Percentiles rank a stretch among this genome's conserved stretches.
These are phyloP conservation scores for Epicampocera succincta DNA, from an alignment of 2,888 invertebrate species.

Conservation along the genomic window DNA sequence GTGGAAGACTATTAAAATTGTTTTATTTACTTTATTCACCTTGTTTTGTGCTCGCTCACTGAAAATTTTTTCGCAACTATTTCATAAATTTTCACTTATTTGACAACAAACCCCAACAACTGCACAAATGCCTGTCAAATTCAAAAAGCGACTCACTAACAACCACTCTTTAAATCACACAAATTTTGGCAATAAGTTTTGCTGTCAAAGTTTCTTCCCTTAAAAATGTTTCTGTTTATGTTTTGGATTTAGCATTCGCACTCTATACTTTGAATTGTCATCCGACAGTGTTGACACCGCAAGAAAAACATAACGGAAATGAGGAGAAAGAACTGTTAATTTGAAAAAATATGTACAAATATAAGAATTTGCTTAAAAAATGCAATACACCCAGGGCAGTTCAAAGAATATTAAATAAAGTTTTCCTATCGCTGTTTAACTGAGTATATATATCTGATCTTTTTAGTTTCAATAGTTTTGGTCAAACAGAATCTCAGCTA, in stretches of 20 bases:
- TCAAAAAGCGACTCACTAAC: not conserved
- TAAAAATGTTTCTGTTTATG: slow-evolving; percentile 11
- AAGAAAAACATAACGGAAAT: not conserved
- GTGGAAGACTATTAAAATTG: slow-evolving; percentile 5
- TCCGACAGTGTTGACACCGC: not conserved
- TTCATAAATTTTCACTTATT: slow-evolving; percentile 33
- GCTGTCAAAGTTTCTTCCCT: slow-evolving; percentile 56
- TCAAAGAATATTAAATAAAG: too few relatives aligned
- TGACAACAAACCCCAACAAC: slow-evolving; percentile 53
- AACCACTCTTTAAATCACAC: slow-evolving; percentile 4
- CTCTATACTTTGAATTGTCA: not conserved
- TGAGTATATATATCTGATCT: too few relatives aligned
- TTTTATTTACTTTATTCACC: slow-evolving; percentile 43
- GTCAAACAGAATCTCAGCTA: too few relatives aligned
- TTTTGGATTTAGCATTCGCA: slow-evolving; percentile 12
- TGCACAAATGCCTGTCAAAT: slow-evolving; percentile 19
- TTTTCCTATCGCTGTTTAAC: too few relatives aligned
- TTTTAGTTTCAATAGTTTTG: too few relatives aligned
- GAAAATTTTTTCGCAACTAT: slow-evolving; percentile 65
- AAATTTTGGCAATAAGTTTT: slow-evolving; percentile 31
- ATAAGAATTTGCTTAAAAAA: not conserved
- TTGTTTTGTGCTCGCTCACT: slow-evolving; percentile 48
- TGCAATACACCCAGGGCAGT: not conserved
- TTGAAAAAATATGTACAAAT: not conserved
- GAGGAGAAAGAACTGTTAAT: not conserved